phyloP scores from a whole-genome alignment of 2,797 vertebrate genomes.

The Chiloscyllium punctatum region DNA sequence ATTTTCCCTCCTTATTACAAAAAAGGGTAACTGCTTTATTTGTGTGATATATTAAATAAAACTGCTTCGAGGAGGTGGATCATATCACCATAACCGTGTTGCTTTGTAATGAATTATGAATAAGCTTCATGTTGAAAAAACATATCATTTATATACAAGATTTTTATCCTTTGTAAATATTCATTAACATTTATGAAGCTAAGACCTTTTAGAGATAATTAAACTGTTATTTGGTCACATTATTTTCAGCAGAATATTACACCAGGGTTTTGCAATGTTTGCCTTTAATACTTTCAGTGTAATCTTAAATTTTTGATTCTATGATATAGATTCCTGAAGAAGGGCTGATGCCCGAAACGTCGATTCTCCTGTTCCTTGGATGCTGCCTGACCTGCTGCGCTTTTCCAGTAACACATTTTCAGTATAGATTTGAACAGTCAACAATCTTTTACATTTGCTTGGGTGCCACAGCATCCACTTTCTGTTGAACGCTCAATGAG shows the following conservation, averaged over 20 bases:
- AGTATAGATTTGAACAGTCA: background rate
- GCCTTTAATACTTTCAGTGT: background rate
- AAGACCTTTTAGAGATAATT: background rate
- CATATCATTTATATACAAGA: background rate
- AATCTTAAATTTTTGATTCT: background rate
- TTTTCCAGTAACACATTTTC: too few species aligned
- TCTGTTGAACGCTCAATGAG: background rate
- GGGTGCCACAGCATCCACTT: background rate
- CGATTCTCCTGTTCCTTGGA: too few species aligned
- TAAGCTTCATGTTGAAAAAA: background rate
- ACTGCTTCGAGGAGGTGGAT: background rate
- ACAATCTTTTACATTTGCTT: background rate
- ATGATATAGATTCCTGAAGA: background rate
- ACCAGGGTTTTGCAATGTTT: background rate
- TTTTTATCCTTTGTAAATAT: background rate
- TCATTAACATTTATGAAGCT: background rate
- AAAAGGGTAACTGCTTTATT: background rate
- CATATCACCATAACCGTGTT: background rate
- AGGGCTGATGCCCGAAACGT: too few species aligned
- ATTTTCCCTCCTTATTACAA: background rate
- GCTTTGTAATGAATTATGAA: background rate
- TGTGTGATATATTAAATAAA: background rate
- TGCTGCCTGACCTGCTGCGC: too few species aligned
- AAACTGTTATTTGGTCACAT: background rate
- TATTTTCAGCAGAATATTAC: background rate